Conservation (phyloP, 37 sponge, comb jelly and placozoan species). For the Cladorhizidae sp. region DNA sequence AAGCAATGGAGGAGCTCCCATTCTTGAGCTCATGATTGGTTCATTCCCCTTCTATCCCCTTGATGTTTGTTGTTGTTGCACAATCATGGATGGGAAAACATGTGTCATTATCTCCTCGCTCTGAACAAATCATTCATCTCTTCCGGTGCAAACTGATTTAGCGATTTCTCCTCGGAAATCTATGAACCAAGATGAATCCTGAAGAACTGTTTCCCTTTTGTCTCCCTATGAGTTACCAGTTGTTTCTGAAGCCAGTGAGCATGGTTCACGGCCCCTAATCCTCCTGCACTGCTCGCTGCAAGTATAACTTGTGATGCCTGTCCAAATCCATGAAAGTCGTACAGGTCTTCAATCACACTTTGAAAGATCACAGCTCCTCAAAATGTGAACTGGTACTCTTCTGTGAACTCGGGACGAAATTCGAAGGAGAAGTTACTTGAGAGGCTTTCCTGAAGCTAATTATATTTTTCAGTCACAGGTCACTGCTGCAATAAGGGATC, state of each 20-base stretch:
- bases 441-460: no score
- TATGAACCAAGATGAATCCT: slow-evolving; percentile 89
- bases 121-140: no score
- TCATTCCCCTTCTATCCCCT: no score
- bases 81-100: slow-evolving; percentile 8
- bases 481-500: slow-evolving; percentile 76
- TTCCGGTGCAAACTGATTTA: slow-evolving; percentile 16
- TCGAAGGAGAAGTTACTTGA: slow-evolving; percentile 14
- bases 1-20: slow-evolving; percentile 20
- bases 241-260: slow-evolving; percentile 46
- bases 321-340: slow-evolving; percentile 15
- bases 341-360: slow-evolving; percentile 27
- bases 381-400: slow-evolving; percentile 79
- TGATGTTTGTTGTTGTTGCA: no score
- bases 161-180: slow-evolving; percentile 50
- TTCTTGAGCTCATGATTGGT: no score
- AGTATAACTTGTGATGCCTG: slow-evolving; percentile 51
- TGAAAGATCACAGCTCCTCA: slow-evolving; percentile 53
- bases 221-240: neutral
- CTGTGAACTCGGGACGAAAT: slow-evolving; percentile 40
- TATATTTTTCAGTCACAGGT: slow-evolving; percentile 48
- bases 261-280: slow-evolving; percentile 67
- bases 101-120: no score
- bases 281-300: slow-evolving; percentile 83
- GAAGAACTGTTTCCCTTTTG: neutral